Conservation (phyloP, 2,113 vertebrate species). For the Pangasianodon hypophthalmus region DNA sequence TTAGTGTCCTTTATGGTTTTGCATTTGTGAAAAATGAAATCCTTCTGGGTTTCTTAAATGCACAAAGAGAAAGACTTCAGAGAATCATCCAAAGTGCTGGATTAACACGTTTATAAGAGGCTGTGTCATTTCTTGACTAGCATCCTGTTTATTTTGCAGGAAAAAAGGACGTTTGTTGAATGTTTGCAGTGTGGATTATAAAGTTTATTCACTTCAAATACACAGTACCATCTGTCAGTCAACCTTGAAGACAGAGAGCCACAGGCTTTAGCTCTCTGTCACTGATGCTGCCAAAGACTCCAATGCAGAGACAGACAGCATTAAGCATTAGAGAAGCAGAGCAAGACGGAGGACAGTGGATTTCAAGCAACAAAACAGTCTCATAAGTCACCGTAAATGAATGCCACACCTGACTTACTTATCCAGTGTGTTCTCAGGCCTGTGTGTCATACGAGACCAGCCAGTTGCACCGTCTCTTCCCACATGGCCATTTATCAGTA, state of each 20-base stretch:
- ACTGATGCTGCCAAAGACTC: neutral
- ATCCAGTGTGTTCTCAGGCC: slow-evolving; percentile 26
- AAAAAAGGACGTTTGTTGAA: slow-evolving; percentile 30
- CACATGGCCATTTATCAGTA: slow-evolving; percentile 32
- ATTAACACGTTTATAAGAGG: slow-evolving; percentile 3
- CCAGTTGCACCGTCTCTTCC: slow-evolving; percentile 12
- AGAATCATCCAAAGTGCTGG: slow-evolving; percentile 5
- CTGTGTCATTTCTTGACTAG: slow-evolving; percentile 6
- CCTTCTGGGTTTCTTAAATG: neutral
- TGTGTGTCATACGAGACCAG: slow-evolving; percentile 24
- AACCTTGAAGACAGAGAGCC: slow-evolving; percentile 22
- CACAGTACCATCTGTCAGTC: slow-evolving; percentile 33
- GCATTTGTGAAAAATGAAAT: neutral
- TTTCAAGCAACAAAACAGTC: slow-evolving; percentile 29
- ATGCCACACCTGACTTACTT: slow-evolving; percentile 33
- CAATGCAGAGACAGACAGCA: neutral
- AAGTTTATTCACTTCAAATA: slow-evolving; percentile 43
- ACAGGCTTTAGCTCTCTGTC: slow-evolving; percentile 26
- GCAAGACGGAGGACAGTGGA: neutral
- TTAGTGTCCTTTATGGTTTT: neutral
- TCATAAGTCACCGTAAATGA: slow-evolving; percentile 22
- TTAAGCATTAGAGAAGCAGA: neutral
- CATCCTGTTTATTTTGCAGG: slow-evolving; percentile 12
- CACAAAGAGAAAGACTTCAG: neutral
- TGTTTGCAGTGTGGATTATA: slow-evolving; percentile 37